Evolutionary conservation across 2,113 vertebrate genomes (phyloP), one percentile per base, ranked within the genome.

Genomic region (Speoplatyrhinus poulsoni): DNA sequence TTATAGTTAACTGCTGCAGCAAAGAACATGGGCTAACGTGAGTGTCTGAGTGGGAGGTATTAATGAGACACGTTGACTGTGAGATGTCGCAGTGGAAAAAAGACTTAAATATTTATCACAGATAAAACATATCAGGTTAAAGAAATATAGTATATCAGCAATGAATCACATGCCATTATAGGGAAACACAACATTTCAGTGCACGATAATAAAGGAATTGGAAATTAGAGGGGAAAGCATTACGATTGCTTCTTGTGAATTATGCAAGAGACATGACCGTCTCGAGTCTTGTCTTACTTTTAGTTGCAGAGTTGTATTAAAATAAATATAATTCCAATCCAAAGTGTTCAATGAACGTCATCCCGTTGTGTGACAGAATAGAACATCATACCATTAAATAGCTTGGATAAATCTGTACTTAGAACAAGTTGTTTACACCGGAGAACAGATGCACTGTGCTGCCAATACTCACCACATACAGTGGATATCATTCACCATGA

Each of bases 161-260:
- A 74, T 72, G 63, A 70, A 75, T 57, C 41, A 17, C 36, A 60
- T 26, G 46, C 0, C 48, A 61, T 48, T 50, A 73, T 57, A 33
- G 69, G 62, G 26, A 57, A 69, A 17, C 67, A 82, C 67, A 81
- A 81, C 74, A 81, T 67, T 59, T 16, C 4, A 56, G 52, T 59
- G 65, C 52, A 4, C 1, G 0, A 66, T 58, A 60, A 72, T 74
- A 81, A 74, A 78, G 83, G 60, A 63, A 36, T 26, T 41, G 36
- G 36, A 41, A 41, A 41, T 8, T 41, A 41, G 36, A 41, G 36
- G 36, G 36, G 7, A 41, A 6, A 41, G 36, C 6, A 54, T 41
- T 46, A 70, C 75, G 74, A 79, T 79, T 82, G 59, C 62, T 50
- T 79, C 73, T 69, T 57, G 26, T 67, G 60, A 60, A 6, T 73